Percentiles rank a stretch among this genome's conserved stretches.
Evolutionary conservation across 2,113 vertebrate genomes (phyloP).

Genomic region (Pimephales promelas): DNA sequence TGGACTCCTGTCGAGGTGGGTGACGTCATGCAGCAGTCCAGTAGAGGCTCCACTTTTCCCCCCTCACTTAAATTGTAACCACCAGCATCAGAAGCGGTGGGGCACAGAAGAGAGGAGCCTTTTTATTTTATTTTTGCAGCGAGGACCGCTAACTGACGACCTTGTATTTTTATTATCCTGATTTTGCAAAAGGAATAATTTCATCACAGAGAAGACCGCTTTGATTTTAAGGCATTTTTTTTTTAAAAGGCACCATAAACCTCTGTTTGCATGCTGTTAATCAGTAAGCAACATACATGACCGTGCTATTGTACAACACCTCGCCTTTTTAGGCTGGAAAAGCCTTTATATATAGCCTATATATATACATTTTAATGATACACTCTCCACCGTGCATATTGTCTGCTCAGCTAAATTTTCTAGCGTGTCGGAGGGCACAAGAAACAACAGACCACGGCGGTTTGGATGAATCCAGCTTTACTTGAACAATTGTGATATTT

Average conservation of each 20-base stretch:
- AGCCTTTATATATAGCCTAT: constrained; percentile 43
- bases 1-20: constrained; percentile 47
- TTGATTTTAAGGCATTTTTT: constrained; percentile 22
- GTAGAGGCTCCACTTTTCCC: constrained; percentile 60
- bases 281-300: constrained; percentile 60
- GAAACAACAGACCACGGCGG: constrained; percentile 61
- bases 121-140: constrained; percentile 57
- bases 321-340: constrained; percentile 66
- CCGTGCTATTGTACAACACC: constrained; percentile 62
- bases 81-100: constrained; percentile 65
- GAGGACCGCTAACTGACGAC: constrained; percentile 47
- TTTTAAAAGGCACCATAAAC: background rate
- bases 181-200: constrained; percentile 58
- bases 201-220: constrained; percentile 2
- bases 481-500: constrained; percentile 67
- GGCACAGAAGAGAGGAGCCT: constrained; percentile 51
- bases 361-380: constrained; percentile 27
- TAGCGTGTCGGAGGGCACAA: constrained; percentile 59
- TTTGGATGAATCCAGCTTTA: constrained; percentile 71
- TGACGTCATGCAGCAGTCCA: constrained; percentile 73
- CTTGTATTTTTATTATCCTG: constrained; percentile 25
- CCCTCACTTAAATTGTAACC: constrained; percentile 68
- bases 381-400: constrained; percentile 20
- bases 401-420: constrained; percentile 47
- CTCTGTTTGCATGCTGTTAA: constrained; percentile 28